Evolutionary conservation across 2,797 vertebrate genomes (phyloP).

Genomic region (Cyclopterus lumpus): DNA sequence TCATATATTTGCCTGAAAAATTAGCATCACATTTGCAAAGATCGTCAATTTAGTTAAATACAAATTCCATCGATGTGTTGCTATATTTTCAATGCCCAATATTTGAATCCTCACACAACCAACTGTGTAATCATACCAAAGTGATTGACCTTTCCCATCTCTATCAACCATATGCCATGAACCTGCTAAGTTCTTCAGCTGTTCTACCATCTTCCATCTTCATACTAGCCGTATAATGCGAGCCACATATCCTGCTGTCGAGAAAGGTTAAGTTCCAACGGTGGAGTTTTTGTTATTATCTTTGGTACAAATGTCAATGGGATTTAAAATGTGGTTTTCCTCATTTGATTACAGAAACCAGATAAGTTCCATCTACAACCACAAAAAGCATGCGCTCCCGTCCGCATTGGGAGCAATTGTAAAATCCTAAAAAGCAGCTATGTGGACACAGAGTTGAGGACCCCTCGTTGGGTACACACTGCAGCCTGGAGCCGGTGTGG

Average conservation of each 20-base stretch:
- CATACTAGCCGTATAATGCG: not conserved
- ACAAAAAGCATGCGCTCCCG: too few relatives aligned
- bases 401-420: too few relatives aligned
- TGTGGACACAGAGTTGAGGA: not conserved
- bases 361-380: not conserved
- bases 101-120: not conserved
- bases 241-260: not conserved
- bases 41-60: too few relatives aligned
- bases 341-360: not conserved
- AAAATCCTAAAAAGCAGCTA: too few relatives aligned
- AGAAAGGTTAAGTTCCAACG: not conserved
- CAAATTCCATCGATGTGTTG: too few relatives aligned
- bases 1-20: too few relatives aligned
- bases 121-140: not conserved
- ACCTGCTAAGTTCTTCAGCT: not conserved
- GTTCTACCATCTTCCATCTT: not conserved
- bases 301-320: not conserved
- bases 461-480: not conserved
- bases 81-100: not conserved
- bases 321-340: not conserved
- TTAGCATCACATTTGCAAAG: too few relatives aligned
- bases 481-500: not conserved
- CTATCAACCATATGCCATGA: not conserved
- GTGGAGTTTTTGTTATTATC: not conserved
- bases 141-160: not conserved